Evolutionary conservation across 1,140 invertebrate genomes (phyloP).

Genomic region (Lepidurus arcticus): DNA sequence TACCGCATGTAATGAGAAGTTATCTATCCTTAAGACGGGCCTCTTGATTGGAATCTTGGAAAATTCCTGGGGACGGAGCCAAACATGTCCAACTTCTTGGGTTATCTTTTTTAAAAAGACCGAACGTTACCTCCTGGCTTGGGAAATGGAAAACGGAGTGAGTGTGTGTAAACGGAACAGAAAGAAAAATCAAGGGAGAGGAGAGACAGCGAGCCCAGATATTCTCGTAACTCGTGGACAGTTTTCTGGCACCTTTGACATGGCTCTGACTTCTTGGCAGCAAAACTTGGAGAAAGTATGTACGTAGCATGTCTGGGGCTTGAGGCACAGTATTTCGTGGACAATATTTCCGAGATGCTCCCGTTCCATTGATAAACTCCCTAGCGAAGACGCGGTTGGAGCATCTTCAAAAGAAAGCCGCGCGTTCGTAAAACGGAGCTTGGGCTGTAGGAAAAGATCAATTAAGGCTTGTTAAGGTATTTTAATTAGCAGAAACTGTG

Average conservation of each 20-base stretch:
- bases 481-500: slow-evolving; percentile 7
- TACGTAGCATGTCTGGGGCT: background rate
- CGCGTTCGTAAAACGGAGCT: background rate
- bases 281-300: background rate
- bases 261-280: background rate
- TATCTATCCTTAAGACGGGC: background rate
- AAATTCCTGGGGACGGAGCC: background rate
- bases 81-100: background rate
- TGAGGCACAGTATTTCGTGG: background rate
- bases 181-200: background rate
- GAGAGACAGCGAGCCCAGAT: background rate
- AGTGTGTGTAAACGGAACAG: background rate
- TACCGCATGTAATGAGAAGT: background rate
- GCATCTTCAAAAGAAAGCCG: background rate
- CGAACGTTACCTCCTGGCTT: too few relatives aligned
- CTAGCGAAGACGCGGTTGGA: background rate
- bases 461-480: slow-evolving; percentile 6
- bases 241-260: slow-evolving; percentile 11
- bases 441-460: background rate
- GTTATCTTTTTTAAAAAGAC: background rate
- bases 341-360: background rate
- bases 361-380: background rate
- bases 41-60: background rate
- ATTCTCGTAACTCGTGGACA: slow-evolving; percentile 15
- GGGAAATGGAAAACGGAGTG: too few relatives aligned